Percentiles rank a stretch among this genome's conserved stretches.
These are phyloP conservation scores for Gallinago paraguaiae DNA, from an alignment of 2,113 vertebrate genomes.

Conservation along the genomic window DNA sequence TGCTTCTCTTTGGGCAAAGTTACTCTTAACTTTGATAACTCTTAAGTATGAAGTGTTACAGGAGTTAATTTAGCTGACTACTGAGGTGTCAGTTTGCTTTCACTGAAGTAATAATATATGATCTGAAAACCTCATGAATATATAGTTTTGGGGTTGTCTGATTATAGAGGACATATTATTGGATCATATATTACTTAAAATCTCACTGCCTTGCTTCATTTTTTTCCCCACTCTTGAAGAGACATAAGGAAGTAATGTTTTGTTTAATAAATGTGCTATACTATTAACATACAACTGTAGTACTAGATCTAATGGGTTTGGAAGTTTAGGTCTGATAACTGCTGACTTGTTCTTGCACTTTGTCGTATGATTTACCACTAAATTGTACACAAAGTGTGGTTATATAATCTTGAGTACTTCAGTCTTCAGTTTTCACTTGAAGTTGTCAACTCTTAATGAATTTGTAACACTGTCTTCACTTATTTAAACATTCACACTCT, in stretches of 20 bases:
- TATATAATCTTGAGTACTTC: background rate
- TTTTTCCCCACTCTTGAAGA: rapidly evolving
- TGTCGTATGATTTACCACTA: background rate
- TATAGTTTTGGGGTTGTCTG: background rate
- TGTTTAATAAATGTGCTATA: too few species aligned
- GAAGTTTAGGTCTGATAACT: background rate
- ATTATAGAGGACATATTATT: background rate
- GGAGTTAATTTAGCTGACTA: background rate
- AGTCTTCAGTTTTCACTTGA: background rate
- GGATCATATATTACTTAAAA: background rate
- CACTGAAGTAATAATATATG: background rate
- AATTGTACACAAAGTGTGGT: background rate
- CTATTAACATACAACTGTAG: too few species aligned
- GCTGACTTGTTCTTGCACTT: background rate
- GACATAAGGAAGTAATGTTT: background rate
- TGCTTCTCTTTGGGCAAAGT: background rate
- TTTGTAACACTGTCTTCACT: background rate
- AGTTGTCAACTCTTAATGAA: background rate
- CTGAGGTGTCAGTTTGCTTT: background rate
- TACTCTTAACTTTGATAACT: background rate
- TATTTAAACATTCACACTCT: background rate
- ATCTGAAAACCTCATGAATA: background rate
- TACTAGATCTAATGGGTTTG: background rate
- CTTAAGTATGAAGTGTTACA: background rate
- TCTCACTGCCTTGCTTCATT: background rate